Conservation (phyloP, 2,888 invertebrate genomes). For the Platypus cylindrus region DNA sequence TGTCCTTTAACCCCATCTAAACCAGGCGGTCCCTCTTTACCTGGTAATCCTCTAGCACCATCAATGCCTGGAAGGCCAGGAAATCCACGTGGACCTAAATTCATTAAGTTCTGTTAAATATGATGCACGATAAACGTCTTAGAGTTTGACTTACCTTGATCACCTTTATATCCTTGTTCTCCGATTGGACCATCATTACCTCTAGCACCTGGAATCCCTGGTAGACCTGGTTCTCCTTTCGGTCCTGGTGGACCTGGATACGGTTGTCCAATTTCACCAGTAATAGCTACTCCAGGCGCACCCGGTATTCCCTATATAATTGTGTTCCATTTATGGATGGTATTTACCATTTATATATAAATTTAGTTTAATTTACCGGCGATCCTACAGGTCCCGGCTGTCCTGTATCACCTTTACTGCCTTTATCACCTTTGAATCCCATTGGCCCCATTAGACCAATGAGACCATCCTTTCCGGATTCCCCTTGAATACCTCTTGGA, state of each 20-base stretch:
- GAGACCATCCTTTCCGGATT: conserved; percentile 26
- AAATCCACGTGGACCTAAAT: conserved; percentile 32
- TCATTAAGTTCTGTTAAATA: conserved; percentile 10
- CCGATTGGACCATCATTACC: conserved; percentile 20
- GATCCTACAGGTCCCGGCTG: conserved; percentile 27
- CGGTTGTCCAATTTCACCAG: conserved; percentile 26
- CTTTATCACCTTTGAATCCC: conserved; percentile 28
- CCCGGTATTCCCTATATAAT: conserved; percentile 32
- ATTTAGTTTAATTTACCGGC: conserved; percentile 19
- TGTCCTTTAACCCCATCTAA: conserved; percentile 29
- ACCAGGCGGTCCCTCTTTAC: conserved; percentile 38
- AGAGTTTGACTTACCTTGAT: conserved; percentile 16
- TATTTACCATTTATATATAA: not conserved
- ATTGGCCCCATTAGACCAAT: conserved; percentile 30
- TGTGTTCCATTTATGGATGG: conserved; percentile 20
- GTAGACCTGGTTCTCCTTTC: conserved; percentile 27
- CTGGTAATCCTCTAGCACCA: conserved; percentile 33
- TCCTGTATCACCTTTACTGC: conserved; percentile 21
- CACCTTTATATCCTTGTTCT: conserved; percentile 32
- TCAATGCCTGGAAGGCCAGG: conserved; percentile 34
- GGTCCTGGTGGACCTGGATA: conserved; percentile 19
- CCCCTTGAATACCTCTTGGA: conserved; percentile 7
- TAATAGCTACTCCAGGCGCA: conserved; percentile 25
- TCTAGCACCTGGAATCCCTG: conserved; percentile 15
- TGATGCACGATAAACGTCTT: not conserved